Evolutionary conservation across 2,797 vertebrate species (phyloP).

Genomic region (Anguilla anguilla): DNA sequence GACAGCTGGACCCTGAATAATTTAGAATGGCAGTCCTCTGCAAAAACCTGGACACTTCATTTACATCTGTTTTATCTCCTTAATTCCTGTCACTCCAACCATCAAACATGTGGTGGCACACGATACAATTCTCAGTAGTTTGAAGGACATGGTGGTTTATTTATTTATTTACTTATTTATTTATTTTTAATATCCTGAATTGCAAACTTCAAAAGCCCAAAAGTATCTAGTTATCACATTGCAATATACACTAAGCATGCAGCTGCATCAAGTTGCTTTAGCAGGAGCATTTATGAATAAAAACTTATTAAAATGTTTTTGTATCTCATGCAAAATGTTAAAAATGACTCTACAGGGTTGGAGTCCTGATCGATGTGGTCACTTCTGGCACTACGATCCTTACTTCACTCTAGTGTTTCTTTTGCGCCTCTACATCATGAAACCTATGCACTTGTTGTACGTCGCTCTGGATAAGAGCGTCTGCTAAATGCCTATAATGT

Average conservation of each 20-base stretch:
- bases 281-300: not conserved
- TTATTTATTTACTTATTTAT: not conserved
- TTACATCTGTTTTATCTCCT: conserved; percentile 67
- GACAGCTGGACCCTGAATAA: conserved; percentile 76
- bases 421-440: too few relatives aligned
- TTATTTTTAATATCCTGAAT: not conserved
- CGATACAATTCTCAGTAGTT: not conserved
- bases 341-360: too few relatives aligned
- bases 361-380: too few relatives aligned
- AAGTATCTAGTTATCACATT: not conserved
- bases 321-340: not conserved
- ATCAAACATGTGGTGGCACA: conserved; percentile 58
- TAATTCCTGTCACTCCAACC: conserved; percentile 65
- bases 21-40: conserved; percentile 66
- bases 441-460: too few relatives aligned
- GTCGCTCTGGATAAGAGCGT: too few relatives aligned
- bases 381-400: too few relatives aligned
- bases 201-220: not conserved
- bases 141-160: not conserved
- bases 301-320: not conserved
- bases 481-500: too few relatives aligned
- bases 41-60: conserved; percentile 65
- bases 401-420: too few relatives aligned
- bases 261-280: not conserved
- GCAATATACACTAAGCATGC: not conserved